These are phyloP conservation scores for Lasioglossum albipes DNA, from an alignment of 1,140 invertebrate species.

Conservation along the genomic window DNA sequence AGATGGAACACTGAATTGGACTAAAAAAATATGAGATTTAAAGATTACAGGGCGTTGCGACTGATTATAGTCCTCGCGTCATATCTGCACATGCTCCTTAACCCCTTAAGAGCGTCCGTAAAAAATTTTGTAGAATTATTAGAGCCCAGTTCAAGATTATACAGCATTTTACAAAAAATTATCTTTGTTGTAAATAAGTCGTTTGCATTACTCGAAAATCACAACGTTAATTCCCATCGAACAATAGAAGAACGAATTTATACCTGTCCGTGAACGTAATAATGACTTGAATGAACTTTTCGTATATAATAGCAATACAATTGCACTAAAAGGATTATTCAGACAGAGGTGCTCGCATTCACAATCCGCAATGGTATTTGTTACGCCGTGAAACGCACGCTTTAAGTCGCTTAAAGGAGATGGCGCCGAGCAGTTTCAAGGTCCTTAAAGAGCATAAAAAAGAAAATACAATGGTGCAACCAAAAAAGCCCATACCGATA, in stretches of 20 bases:
- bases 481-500: not conserved
- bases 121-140: too few species aligned
- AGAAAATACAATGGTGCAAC: not conserved
- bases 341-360: slow-evolving; percentile 28
- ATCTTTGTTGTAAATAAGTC: not conserved
- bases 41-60: too few species aligned
- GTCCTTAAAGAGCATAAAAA: not conserved
- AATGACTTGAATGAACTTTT: not conserved
- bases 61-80: too few species aligned
- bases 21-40: too few species aligned
- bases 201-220: not conserved
- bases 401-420: slow-evolving; percentile 60
- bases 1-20: too few species aligned
- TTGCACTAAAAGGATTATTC: slow-evolving; percentile 3
- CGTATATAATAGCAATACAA: not conserved
- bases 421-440: slow-evolving; percentile 23
- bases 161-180: too few species aligned
- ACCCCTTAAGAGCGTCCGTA: too few species aligned
- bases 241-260: not conserved
- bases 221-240: not conserved
- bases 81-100: too few species aligned
- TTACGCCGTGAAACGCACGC: slow-evolving; percentile 14
- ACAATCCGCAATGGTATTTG: slow-evolving; percentile 24
- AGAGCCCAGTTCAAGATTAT: too few species aligned
- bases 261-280: not conserved